Conservation (phyloP, 2,113 vertebrate species). For the Todiramphus chloris region DNA sequence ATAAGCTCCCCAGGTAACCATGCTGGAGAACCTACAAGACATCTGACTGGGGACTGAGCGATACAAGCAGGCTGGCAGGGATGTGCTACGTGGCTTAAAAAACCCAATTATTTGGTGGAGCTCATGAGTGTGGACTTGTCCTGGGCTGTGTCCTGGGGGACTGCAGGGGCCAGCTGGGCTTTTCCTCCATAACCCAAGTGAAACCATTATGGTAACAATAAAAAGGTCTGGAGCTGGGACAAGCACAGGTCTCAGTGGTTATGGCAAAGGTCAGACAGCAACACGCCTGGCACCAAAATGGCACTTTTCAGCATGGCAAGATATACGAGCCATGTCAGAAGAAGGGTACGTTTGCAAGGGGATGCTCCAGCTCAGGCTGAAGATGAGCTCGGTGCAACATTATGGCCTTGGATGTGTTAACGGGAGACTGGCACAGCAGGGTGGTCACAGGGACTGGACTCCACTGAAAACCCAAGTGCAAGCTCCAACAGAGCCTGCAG, state of each 20-base stretch:
- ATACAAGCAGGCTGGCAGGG: background rate
- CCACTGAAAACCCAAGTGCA: fast-evolving
- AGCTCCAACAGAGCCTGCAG: background rate
- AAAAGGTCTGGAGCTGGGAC: background rate
- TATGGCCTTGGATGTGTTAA: background rate
- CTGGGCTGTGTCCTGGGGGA: fast-evolving
- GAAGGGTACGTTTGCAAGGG: too few species aligned
- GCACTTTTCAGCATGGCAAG: background rate
- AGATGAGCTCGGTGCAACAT: fast-evolving
- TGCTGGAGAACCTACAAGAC: background rate
- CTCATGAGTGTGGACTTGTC: fast-evolving
- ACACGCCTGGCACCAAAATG: fast-evolving
- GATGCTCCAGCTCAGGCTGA: background rate
- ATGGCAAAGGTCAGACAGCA: background rate
- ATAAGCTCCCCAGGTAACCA: slow-evolving; percentile 32
- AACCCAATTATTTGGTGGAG: background rate
- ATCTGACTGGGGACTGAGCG: background rate
- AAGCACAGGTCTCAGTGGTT: fast-evolving
- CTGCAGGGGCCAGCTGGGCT: background rate
- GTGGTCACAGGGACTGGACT: background rate
- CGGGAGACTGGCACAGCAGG: background rate
- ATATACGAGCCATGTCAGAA: fast-evolving
- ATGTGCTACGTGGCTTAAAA: fast-evolving
- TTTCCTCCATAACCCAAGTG: background rate
- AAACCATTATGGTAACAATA: background rate